Base-by-base conservation (phyloP, 2,888 invertebrate genomes). In the Machimus rusticus region DNA sequence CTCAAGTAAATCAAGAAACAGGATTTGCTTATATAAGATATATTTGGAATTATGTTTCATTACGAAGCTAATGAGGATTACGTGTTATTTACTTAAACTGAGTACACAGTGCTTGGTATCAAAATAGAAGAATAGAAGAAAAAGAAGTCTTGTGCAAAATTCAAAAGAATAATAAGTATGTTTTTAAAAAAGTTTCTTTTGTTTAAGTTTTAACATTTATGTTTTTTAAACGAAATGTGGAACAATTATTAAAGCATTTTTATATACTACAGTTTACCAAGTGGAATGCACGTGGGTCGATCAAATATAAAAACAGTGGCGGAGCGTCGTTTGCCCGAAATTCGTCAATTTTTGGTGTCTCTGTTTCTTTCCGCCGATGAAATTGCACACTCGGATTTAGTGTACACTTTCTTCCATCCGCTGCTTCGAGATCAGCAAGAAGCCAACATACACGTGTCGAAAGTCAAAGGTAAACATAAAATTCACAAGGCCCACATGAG, bases 331-430 rank as follows among this genome's bases (percentile, higher is more conserved):
- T 96, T 97, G 91, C 94, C 95, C 5, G 98, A 98, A 92, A 96
- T 99, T 88, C 97, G 97, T 91, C 94, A 95, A 87, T 99, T 99
- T 93, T 94, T 99, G 5, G 94, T 95, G 77, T 96, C 97, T 0
- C 93, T 99, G 86, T 98, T 98, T 93, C 94, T 94, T 90, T 95
- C 98, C 91, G 96, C 98, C 0, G 96, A 97, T 89, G 99, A 99
- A 94, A 98, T 99, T 90, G 96, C 98, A 0, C 99, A 99, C 93
- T 97, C 96, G 8, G 98, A 99, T 93, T 94, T 99, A 86, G 98
- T 99, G 0, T 99, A 99, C 92, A 99, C 99, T 0, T 99, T 99
- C 94, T 99, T 99, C 94, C 99, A 99, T 93, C 98, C 99, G 2
- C 93, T 99, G 89, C 93, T 99, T 89, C 94, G 99, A 89, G 99